Conservation (phyloP, 2,888 invertebrate species). For the Pseudococcus longispinus region DNA sequence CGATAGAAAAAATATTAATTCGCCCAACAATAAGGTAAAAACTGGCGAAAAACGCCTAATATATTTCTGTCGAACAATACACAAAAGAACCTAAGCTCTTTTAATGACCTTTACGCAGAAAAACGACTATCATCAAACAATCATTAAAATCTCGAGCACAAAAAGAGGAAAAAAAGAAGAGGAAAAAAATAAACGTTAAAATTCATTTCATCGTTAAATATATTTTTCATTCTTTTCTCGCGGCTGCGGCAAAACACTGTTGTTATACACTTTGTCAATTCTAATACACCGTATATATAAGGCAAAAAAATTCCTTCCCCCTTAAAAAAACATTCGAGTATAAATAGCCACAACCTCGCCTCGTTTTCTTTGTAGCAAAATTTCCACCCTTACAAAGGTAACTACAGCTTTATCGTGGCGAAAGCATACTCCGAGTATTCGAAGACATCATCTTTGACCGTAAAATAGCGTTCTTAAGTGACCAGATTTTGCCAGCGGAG, state of each 20-base stretch:
- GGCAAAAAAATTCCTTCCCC: background rate
- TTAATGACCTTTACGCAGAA: constrained; percentile 35
- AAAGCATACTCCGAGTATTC: background rate
- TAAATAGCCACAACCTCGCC: background rate
- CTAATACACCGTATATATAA: background rate
- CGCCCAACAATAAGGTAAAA: background rate
- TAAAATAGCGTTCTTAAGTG: background rate
- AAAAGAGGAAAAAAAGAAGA: background rate
- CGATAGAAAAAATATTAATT: background rate
- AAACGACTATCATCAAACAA: constrained; percentile 25
- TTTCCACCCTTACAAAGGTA: background rate
- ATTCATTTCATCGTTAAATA: constrained; percentile 32
- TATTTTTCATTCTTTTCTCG: constrained; percentile 15
- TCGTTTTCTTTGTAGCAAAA: background rate
- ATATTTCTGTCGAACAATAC: constrained; percentile 4
- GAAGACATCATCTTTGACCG: constrained; percentile 2
- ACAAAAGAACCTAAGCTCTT: constrained; percentile 4
- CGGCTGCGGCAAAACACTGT: background rate
- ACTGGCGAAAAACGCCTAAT: constrained; percentile 6
- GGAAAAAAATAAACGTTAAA: constrained; percentile 15
- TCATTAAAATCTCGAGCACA: constrained; percentile 26
- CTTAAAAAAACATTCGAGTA: background rate
- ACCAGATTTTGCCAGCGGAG: background rate
- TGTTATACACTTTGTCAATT: constrained; percentile 26
- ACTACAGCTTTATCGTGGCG: background rate